Evolutionary conservation across 2,888 invertebrate genomes (phyloP).

Genomic region (Yponomeuta cagnagella): DNA sequence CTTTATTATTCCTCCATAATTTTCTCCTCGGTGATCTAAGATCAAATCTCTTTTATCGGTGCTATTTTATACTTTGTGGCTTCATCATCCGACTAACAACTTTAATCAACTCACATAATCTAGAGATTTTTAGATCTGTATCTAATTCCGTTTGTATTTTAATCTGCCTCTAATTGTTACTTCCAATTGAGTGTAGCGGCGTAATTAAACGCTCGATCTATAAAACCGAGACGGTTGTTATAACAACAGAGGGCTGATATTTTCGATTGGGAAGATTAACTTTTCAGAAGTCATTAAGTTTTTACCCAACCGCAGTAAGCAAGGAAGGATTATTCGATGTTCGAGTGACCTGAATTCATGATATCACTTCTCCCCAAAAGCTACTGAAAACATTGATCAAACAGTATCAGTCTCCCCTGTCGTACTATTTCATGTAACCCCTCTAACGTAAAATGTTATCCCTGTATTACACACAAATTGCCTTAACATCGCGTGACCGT

Average conservation of each 20-base stretch:
- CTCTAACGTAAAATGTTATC: conserved; percentile 5
- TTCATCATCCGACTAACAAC: background rate
- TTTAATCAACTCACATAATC: background rate
- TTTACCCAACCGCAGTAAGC: too few relatives aligned
- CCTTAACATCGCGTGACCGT: conserved; percentile 12
- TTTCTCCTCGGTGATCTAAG: too few relatives aligned
- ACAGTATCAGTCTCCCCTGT: conserved; percentile 1
- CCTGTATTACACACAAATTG: conserved; percentile 6
- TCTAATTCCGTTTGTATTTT: background rate
- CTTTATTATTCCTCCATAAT: too few relatives aligned
- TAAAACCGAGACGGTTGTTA: background rate
- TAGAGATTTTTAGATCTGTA: background rate
- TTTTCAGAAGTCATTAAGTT: background rate
- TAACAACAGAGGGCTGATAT: too few relatives aligned
- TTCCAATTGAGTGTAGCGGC: conserved; percentile 1
- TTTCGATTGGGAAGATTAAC: background rate
- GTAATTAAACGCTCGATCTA: conserved; percentile 4
- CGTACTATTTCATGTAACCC: conserved; percentile 4
- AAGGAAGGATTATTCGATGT: too few relatives aligned
- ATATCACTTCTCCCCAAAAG: background rate
- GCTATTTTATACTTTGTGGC: background rate
- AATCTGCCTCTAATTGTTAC: conserved; percentile 5
- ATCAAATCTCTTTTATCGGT: too few relatives aligned
- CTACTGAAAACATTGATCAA: conserved; percentile 11
- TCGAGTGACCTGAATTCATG: too few relatives aligned